Evolutionary conservation across 1,140 invertebrate species (phyloP), one percentile per base, ranked within the genome.

Genomic region (Tetramorium simillimum): DNA sequence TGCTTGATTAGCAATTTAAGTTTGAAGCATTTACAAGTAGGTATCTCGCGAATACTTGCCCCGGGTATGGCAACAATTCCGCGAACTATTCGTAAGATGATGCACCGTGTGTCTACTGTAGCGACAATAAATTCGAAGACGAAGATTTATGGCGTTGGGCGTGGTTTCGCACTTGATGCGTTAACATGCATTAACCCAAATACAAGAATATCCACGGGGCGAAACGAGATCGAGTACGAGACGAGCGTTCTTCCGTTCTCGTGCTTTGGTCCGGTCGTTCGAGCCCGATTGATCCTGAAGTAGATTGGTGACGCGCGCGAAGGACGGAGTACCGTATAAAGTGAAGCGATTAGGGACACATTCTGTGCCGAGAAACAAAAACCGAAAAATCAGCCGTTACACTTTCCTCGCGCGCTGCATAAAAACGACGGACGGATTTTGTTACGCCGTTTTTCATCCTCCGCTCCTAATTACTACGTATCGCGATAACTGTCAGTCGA

Each of bases 101-200:
- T 82, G 73, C 40, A 82, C 67, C n/a, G n/a, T 33, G 40, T 58
- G 69, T 75, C 53, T 62, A 84, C 24, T 70, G 21, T 18, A 84
- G 69, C 80, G 80, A 84, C 80, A 84, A 75, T 75, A 51, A 81
- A 89, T 82, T 70, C 76, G 28, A 28, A 69, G 12, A 33, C 43
- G 62, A 75, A 43, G 84, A 81, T 86, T 85, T 77, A 86, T 85
- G 56, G 62, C 28, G 18, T 40, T 76, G 76, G 78, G 77, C 89
- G 88, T 88, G 88, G 88, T 89, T 89, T 77, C 46, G 43, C 18
- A 28, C 73, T 89, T 89, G 88, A 89, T 89, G 88, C 84, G 88
- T 89, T 89, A 89, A 89, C 84, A 73, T 89, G 76, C 88, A 89
- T 89, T 89, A 89, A 89, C 88, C 88, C 76, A 89, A 89, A 89